Base-by-base conservation (phyloP, 2,888 invertebrate genomes). In the Oegoconia quadripuncta region DNA sequence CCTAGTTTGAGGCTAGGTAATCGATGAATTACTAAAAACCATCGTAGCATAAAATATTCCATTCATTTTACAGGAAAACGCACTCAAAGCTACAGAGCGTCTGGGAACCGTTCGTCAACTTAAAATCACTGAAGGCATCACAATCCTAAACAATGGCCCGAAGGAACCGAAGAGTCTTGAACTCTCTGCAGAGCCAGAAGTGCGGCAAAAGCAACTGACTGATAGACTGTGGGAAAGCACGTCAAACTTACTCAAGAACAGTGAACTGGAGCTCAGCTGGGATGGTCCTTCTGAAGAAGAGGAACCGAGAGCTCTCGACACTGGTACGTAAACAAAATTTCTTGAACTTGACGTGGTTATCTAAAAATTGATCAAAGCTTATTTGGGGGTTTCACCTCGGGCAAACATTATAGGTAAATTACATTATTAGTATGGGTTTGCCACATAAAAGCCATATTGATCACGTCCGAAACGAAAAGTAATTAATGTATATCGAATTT, bases 21-120 rank as follows among this genome's bases (percentile, higher is more conserved):
- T n/a, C n/a, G n/a, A n/a, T n/a, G n/a, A n/a, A n/a, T n/a, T n/a
- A n/a, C n/a, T n/a, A n/a, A n/a, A n/a, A n/a, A n/a, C n/a, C n/a
- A n/a, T n/a, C n/a, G n/a, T n/a, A n/a, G n/a, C n/a, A n/a, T n/a
- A n/a, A n/a, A n/a, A n/a, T n/a, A n/a, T n/a, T n/a, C n/a, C n/a
- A n/a, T n/a, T n/a, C n/a, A n/a, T n/a, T 25, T 13, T n/a, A 34
- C 65, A 87, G 87, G 87, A 87, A 55, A 76, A 83, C 39, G 84
- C 81, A 1, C 58, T 84, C 0, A 80, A 74, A 57, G 78, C 74
- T 1, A 67, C 80, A 9, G 78, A 82, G 29, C 68, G 77, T 41
- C 58, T 86, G 0, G 59, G 74, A 15, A 55, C 74, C 2, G 64
- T 77, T 3, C 73, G 82, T 15, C 70, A 78, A 32, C 52, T 86